Evolutionary conservation across 2,797 vertebrate genomes (phyloP).

Genomic region (Cottoperca gobio): DNA sequence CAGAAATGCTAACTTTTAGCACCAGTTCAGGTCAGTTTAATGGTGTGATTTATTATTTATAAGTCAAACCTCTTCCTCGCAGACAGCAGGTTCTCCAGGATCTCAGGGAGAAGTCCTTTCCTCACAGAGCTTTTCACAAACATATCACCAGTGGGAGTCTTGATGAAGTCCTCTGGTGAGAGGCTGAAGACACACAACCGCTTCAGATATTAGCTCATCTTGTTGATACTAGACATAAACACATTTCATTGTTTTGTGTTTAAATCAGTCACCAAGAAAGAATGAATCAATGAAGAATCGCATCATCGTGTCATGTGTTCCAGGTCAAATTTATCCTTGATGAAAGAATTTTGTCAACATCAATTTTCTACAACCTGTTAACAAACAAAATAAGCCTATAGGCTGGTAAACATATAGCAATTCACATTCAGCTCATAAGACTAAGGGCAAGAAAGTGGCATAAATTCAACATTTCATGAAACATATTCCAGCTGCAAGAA

Average conservation of each 20-base stretch:
- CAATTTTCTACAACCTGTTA: too few species aligned
- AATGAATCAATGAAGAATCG: not conserved
- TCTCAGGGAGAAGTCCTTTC: conserved; percentile 94
- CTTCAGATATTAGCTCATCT: not conserved
- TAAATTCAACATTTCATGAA: not conserved
- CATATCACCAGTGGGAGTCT: conserved; percentile 90
- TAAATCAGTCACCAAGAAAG: not conserved
- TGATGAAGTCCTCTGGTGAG: conserved; percentile 90
- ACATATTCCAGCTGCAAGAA: not conserved
- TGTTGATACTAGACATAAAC: not conserved
- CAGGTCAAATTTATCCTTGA: not conserved
- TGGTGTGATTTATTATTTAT: conserved; percentile 1
- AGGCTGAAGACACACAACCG: conserved; percentile 77
- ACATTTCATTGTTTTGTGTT: not conserved
- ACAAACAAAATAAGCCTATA: not conserved
- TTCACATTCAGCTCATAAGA: not conserved
- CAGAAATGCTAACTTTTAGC: not conserved
- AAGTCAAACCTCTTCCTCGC: conserved; percentile 90
- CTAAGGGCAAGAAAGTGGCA: not conserved
- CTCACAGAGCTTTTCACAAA: conserved; percentile 91
- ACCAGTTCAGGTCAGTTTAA: not conserved
- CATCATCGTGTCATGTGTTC: not conserved
- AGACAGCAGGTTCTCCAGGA: conserved; percentile 92
- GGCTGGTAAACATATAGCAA: not conserved
- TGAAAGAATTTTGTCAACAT: too few species aligned